phyloP scores from a whole-genome alignment of 2,888 invertebrate genomes.

The Ornithoptera alexandrae region DNA sequence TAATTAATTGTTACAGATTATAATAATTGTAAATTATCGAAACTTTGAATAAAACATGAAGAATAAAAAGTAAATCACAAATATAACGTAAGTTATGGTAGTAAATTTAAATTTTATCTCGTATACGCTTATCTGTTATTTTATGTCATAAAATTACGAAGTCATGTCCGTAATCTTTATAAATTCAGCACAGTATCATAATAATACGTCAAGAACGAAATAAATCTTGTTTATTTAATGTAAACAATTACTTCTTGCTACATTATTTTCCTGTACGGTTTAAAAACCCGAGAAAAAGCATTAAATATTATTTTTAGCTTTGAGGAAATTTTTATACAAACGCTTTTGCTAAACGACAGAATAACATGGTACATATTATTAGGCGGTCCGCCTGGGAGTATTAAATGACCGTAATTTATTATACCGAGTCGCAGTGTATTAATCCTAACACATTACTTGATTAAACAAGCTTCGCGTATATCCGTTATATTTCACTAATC shows the following conservation, averaged over 20 bases:
- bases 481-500: constrained; percentile 1
- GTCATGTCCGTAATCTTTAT: background rate
- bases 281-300: background rate
- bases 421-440: constrained; percentile 4
- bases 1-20: no score
- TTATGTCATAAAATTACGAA: background rate
- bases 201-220: background rate
- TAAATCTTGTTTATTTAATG: background rate
- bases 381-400: constrained; percentile 9
- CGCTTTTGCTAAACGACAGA: constrained; percentile 6
- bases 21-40: no score
- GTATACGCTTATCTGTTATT: background rate
- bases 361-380: constrained; percentile 15
- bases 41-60: no score
- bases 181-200: background rate
- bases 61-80: background rate
- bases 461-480: constrained; percentile 15
- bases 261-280: background rate
- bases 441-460: constrained; percentile 15
- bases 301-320: background rate
- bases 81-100: background rate
- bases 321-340: background rate
- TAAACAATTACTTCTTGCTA: background rate
- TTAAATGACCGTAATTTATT: constrained; percentile 20
- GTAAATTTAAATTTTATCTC: background rate